Percentiles rank a stretch among this genome's conserved stretches.
phyloP scores from a whole-genome alignment of 2,888 invertebrate species.

The Lepidonotus clava region DNA sequence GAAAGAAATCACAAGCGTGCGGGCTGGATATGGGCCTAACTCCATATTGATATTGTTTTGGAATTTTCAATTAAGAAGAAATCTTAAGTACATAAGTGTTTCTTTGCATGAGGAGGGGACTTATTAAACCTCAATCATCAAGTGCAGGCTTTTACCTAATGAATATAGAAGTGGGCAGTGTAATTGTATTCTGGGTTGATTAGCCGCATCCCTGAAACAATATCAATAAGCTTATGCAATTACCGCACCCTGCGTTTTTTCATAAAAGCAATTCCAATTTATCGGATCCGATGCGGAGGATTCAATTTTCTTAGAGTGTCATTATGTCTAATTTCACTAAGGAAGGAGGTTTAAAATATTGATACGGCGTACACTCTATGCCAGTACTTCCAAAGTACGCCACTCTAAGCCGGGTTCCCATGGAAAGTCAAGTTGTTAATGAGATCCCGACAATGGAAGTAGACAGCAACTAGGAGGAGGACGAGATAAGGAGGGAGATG shows the following conservation, averaged over 20 bases:
- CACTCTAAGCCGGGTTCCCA: too few species aligned
- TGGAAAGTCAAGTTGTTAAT: too few species aligned
- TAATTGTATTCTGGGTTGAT: constrained; percentile 17
- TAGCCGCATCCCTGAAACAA: constrained; percentile 36
- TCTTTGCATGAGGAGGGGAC: constrained; percentile 9
- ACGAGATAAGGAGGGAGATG: too few species aligned
- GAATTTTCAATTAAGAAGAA: constrained; percentile 30
- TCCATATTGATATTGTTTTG: constrained; percentile 20
- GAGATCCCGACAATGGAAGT: too few species aligned
- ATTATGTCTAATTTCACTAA: constrained; percentile 15
- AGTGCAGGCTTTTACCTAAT: constrained; percentile 50
- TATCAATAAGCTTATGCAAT: constrained; percentile 51
- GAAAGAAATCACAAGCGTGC: background rate
- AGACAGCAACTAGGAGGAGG: too few species aligned
- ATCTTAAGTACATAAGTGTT: constrained; percentile 49
- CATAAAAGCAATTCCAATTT: constrained; percentile 42
- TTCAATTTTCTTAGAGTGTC: constrained; percentile 13
- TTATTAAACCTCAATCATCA: constrained; percentile 40
- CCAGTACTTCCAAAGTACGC: background rate
- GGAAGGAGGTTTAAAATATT: constrained; percentile 14
- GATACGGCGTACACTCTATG: background rate
- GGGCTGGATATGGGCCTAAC: background rate
- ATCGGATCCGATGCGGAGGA: background rate
- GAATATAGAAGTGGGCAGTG: background rate
- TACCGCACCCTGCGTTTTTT: background rate